Conservation (phyloP, 2,113 vertebrate genomes). For the Herpailurus yagouaroundi region DNA sequence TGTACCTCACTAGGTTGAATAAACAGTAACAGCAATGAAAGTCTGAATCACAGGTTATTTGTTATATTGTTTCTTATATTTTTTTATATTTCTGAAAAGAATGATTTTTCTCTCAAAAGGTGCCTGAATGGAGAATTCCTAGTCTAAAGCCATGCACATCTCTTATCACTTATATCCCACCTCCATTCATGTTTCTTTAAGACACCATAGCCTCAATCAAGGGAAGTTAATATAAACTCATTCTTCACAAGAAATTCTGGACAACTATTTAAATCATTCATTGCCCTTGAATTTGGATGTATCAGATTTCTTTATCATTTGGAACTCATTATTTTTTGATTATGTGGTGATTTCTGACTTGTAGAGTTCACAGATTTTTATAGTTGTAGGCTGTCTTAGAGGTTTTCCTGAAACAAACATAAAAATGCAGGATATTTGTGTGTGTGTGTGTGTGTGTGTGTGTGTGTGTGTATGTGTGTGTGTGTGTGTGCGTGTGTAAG, state of each 20-base stretch:
- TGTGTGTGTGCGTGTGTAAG: not conserved
- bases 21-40: not conserved
- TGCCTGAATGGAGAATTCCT: not conserved
- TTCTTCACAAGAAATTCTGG: constrained; percentile 33
- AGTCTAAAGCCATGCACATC: not conserved
- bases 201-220: not conserved
- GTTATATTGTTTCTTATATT: not conserved
- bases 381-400: not conserved
- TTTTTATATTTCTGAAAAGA: not conserved
- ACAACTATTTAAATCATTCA: not conserved
- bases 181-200: not conserved
- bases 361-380: not conserved
- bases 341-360: constrained; percentile 5
- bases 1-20: not conserved
- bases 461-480: not conserved
- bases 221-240: not conserved
- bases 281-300: not conserved
- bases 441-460: not conserved
- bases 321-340: not conserved
- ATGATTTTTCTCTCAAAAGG: not conserved
- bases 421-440: not conserved
- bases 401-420: not conserved
- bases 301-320: not conserved
- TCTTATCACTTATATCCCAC: not conserved
- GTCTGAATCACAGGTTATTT: not conserved